phyloP scores from a whole-genome alignment of 1,140 invertebrate species.

The Kradibia gibbosae region DNA sequence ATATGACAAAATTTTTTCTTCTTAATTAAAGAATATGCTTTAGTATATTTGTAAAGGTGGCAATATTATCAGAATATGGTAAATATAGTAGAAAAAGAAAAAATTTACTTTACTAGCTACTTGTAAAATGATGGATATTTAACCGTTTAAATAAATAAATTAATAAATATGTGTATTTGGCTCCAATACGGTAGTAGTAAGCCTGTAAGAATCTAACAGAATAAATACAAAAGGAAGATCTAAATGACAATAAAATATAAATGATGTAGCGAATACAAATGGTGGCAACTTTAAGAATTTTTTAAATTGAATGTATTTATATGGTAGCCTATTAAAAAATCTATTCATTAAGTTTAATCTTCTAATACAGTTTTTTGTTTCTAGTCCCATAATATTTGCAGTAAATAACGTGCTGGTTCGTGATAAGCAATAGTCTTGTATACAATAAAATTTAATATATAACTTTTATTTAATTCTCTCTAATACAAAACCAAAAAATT shows the following conservation, averaged over 20 bases:
- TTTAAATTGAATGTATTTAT: conserved; percentile 68
- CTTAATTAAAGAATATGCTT: no score
- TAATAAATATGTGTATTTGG: conserved; percentile 41
- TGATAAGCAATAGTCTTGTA: no score
- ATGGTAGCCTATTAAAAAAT: conserved; percentile 58
- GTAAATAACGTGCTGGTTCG: no score
- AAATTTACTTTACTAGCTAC: conserved; percentile 58
- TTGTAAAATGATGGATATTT: conserved; percentile 62
- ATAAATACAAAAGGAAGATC: background rate
- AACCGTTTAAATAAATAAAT: conserved; percentile 65
- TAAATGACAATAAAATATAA: background rate
- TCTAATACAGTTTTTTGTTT: no score
- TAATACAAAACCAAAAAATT: no score
- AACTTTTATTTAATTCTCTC: no score
- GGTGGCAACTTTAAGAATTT: conserved; percentile 70
- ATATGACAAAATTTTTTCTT: no score
- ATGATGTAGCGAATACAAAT: conserved; percentile 52
- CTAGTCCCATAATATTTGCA: no score
- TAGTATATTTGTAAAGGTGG: no score
- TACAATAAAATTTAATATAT: no score
- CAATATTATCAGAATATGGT: no score
- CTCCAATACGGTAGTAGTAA: background rate
- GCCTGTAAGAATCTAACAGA: background rate
- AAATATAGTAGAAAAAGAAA: background rate
- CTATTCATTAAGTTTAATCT: background rate